Evolutionary conservation across 2,113 vertebrate species (phyloP).

Genomic region (Saimiri boliviensis): DNA sequence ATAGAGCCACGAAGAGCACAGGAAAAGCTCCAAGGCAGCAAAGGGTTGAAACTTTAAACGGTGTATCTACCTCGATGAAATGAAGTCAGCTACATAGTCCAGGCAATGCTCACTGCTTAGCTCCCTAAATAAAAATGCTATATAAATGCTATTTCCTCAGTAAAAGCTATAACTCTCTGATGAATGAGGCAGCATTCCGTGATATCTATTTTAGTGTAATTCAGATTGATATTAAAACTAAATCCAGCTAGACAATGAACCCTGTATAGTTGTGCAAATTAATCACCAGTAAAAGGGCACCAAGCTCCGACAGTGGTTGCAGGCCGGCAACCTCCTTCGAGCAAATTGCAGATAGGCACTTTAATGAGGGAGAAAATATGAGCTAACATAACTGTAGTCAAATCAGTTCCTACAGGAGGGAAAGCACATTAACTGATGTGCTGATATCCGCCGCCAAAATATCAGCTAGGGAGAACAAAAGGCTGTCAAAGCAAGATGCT

Average conservation of each 20-base stretch:
- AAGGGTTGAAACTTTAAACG: not conserved
- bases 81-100: not conserved
- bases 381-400: conserved; percentile 48
- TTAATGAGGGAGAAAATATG: conserved; percentile 65
- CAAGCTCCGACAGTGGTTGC: not conserved
- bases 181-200: not conserved
- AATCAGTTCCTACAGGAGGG: conserved; percentile 43
- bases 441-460: conserved; percentile 29
- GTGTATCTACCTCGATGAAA: not conserved
- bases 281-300: conserved; percentile 41
- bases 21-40: not conserved
- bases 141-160: not conserved
- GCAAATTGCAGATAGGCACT: conserved; percentile 53
- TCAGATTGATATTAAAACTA: conserved; percentile 40
- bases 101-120: not conserved
- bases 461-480: conserved; percentile 52
- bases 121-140: not conserved
- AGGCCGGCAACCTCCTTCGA: conserved; percentile 40
- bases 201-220: not conserved
- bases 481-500: conserved; percentile 44
- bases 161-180: not conserved
- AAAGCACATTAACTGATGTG: conserved; percentile 25
- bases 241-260: conserved; percentile 36
- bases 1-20: accelerated
- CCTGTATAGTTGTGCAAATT: not conserved